These are phyloP conservation scores for Acyrthosiphon pisum DNA, from an alignment of 1,140 invertebrate species.

Conservation along the genomic window DNA sequence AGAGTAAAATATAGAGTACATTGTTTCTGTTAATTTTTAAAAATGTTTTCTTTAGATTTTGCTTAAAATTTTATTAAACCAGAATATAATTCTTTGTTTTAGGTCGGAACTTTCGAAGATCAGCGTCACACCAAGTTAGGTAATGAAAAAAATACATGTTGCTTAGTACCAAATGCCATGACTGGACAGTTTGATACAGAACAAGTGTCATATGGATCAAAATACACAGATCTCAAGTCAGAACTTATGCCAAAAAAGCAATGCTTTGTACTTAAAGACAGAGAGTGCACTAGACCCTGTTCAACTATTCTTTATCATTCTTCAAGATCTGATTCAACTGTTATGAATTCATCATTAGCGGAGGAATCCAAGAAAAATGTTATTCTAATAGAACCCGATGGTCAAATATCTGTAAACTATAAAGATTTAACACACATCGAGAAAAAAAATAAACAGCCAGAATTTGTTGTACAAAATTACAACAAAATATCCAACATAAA, in stretches of 20 bases:
- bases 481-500: no score
- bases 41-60: no score
- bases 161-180: no score
- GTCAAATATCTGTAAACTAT: slow-evolving; percentile 58
- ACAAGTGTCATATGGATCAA: not conserved
- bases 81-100: slow-evolving; percentile 63
- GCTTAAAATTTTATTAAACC: not conserved
- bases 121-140: no score
- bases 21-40: slow-evolving; percentile 61
- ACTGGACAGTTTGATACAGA: no score
- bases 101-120: slow-evolving; percentile 51
- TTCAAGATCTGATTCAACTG: slow-evolving; percentile 67
- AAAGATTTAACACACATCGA: slow-evolving; percentile 30
- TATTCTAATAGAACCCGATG: slow-evolving; percentile 35
- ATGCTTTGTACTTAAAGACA: slow-evolving; percentile 64
- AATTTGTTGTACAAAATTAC: no score
- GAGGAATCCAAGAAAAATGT: slow-evolving; percentile 25
- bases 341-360: slow-evolving; percentile 62
- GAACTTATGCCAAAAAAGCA: slow-evolving; percentile 68
- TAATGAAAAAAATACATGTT: no score
- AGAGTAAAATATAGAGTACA: slow-evolving; percentile 74
- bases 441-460: no score
- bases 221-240: slow-evolving; percentile 65
- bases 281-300: slow-evolving; percentile 58
- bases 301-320: slow-evolving; percentile 13